Percentiles rank a stretch among this genome's conserved stretches.
phyloP scores from a whole-genome alignment of 1,140 invertebrate species.

The Drosophila carrolli region DNA sequence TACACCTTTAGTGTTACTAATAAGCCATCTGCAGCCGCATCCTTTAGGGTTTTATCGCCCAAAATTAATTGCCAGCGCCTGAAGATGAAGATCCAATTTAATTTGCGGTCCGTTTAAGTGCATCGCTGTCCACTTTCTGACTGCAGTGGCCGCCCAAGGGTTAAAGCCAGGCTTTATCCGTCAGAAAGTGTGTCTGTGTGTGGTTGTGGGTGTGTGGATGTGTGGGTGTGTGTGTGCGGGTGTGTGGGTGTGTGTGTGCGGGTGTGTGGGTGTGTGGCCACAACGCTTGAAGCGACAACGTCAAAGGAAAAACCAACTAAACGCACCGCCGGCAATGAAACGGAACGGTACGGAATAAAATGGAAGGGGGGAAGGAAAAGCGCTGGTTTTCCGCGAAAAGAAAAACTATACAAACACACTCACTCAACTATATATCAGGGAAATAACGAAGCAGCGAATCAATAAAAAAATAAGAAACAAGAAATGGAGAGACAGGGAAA shows the following conservation, averaged over 20 bases:
- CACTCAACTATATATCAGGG: not conserved
- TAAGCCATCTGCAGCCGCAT: not conserved
- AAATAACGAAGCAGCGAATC: slow-evolving; percentile 48
- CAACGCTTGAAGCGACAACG: slow-evolving; percentile 21
- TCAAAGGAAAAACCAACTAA: slow-evolving; percentile 45
- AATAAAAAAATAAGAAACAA: slow-evolving; percentile 35
- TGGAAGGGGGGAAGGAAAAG: not conserved
- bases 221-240: not conserved
- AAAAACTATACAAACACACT: slow-evolving; percentile 1
- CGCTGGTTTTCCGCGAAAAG: slow-evolving; percentile 16
- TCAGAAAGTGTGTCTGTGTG: slow-evolving; percentile 1
- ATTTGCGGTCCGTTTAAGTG: slow-evolving; percentile 1
- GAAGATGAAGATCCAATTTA: slow-evolving; percentile 16
- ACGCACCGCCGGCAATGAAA: slow-evolving; percentile 18
- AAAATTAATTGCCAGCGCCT: slow-evolving; percentile 8
- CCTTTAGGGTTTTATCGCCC: not conserved
- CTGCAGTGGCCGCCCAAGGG: slow-evolving; percentile 10
- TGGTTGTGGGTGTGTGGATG: slow-evolving; percentile 14
- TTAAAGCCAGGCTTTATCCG: slow-evolving; percentile 23
- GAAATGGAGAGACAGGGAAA: slow-evolving; percentile 22
- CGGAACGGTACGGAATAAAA: slow-evolving; percentile 1
- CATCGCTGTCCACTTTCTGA: slow-evolving; percentile 11
- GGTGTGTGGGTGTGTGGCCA: not conserved
- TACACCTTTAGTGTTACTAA: not conserved
- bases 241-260: too few relatives aligned